These are phyloP conservation scores for Sarcophaga carnaria DNA, from an alignment of 2,888 invertebrate genomes.

Conservation along the genomic window DNA sequence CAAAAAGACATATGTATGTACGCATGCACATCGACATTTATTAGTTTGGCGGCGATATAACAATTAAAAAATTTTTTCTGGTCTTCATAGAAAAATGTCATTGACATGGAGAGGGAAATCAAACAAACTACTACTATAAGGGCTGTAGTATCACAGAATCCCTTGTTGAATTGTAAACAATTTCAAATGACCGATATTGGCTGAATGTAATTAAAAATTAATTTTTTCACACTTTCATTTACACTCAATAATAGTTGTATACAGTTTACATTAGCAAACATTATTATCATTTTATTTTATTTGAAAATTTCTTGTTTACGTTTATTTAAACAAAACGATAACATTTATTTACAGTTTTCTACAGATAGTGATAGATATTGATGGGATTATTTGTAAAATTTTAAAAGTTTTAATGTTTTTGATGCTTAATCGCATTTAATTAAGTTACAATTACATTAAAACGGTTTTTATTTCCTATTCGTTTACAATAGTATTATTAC, in stretches of 20 bases:
- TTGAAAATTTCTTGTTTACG: no score
- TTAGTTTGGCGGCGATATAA: conserved; percentile 9
- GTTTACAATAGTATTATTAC: no score
- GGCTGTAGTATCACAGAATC: neutral
- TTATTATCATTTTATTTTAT: no score
- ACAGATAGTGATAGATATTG: no score
- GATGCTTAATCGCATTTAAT: no score
- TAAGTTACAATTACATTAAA: no score
- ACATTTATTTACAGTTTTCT: no score
- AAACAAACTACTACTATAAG: neutral
- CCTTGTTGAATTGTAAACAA: neutral
- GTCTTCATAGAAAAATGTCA: neutral
- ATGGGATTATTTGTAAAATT: no score
- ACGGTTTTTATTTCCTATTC: no score
- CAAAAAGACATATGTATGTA: conserved; percentile 34
- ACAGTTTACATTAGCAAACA: neutral
- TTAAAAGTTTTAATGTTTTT: no score
- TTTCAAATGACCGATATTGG: neutral
- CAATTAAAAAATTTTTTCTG: neutral
- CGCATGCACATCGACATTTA: neutral
- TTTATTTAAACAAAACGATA: no score
- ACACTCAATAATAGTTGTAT: neutral
- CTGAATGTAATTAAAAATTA: neutral
- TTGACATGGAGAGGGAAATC: neutral
- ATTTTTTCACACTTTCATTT: conserved; percentile 4